Base-by-base conservation (phyloP, 2,113 vertebrate genomes). In the Tinamus guttatus region DNA sequence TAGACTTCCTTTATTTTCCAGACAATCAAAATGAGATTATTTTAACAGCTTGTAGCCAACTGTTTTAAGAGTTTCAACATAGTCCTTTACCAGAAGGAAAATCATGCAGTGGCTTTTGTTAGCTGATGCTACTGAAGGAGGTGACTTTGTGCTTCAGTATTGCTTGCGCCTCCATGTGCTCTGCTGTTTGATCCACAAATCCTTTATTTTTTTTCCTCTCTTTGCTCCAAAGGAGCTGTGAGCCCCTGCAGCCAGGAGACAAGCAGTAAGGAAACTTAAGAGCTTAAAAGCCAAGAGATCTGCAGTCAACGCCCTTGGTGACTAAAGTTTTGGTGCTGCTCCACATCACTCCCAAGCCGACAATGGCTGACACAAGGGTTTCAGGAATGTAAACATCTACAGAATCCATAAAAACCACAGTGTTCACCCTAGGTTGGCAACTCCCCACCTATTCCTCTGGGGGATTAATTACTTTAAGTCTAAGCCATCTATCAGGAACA, bases 391-490 rank as follows among this genome's bases (percentile, higher is more conserved):
- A 77, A 78, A 5, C 54, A 85, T 77, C 73, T 94, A 95, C 77
- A 78, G 34, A 80, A 86, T 71, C 60, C 65, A 40, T 88, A 91
- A 96, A 96, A 73, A 91, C 96, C 95, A 79, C 45, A 94, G 81
- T 59, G 27, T 36, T 60, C 21, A 94, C 38, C 67, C 87, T 59
- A 78, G 22, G 34, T 81, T 14, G 0, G 28, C 71, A 69, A 32
- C 36, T 94, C 81, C 17, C 65, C 77, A 51, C 51, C 68, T 95
- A 81, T 86, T 91, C 63, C 91, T 92, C 76, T 78, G 54, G 11
- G 34, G 18, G 12, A 92, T 82, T 47, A 88, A 81, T 65, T 79
- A 47, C 73, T 81, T 82, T 41, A 82, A 95, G 34, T 40, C 9
- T 16, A 91, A 89, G 71, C 87, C 52, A 85, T 93, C 90, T 89